Percentiles rank a stretch among this genome's conserved stretches.
These are phyloP conservation scores for Drosophila tripunctata DNA, from an alignment of 2,888 invertebrate species.

Conservation along the genomic window DNA sequence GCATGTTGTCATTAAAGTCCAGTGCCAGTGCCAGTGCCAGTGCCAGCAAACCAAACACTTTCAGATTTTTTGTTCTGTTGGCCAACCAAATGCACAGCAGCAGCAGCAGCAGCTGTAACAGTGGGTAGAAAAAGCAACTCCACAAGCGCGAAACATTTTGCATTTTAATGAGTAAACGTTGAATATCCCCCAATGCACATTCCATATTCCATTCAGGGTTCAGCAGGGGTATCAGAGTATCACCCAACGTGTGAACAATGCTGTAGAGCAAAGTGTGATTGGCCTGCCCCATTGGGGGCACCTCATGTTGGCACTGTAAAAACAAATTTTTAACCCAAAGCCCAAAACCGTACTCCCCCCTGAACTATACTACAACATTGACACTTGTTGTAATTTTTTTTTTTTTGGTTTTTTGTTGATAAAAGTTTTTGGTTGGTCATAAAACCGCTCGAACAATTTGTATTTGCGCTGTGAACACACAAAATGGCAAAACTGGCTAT, in stretches of 20 bases:
- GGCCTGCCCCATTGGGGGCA: slow-evolving; percentile 16
- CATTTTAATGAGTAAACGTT: slow-evolving; percentile 77
- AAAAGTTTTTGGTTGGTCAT: slow-evolving; percentile 25
- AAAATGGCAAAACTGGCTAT: slow-evolving; percentile 63
- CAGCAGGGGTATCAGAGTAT: neutral
- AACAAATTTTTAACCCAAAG: slow-evolving; percentile 50
- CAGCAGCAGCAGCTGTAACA: slow-evolving; percentile 19
- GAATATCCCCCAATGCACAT: slow-evolving; percentile 24
- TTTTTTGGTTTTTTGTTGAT: slow-evolving; percentile 10
- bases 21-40: slow-evolving; percentile 35
- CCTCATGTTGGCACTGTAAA: slow-evolving; percentile 42
- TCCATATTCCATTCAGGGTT: slow-evolving; percentile 5
- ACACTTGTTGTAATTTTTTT: neutral
- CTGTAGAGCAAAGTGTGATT: slow-evolving; percentile 58
- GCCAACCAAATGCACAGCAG: slow-evolving; percentile 45
- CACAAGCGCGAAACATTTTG: slow-evolving; percentile 69
- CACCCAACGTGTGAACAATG: slow-evolving; percentile 45
- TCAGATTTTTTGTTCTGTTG: slow-evolving; percentile 24
- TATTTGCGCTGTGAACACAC: slow-evolving; percentile 71
- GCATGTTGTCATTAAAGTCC: slow-evolving; percentile 69
- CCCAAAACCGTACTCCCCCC: neutral
- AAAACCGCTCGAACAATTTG: slow-evolving; percentile 60
- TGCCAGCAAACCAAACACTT: slow-evolving; percentile 39
- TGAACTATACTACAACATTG: slow-evolving; percentile 6
- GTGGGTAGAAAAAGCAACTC: slow-evolving; percentile 18